Conservation (phyloP, 2,113 vertebrate species). For the Nerophis ophidion region DNA sequence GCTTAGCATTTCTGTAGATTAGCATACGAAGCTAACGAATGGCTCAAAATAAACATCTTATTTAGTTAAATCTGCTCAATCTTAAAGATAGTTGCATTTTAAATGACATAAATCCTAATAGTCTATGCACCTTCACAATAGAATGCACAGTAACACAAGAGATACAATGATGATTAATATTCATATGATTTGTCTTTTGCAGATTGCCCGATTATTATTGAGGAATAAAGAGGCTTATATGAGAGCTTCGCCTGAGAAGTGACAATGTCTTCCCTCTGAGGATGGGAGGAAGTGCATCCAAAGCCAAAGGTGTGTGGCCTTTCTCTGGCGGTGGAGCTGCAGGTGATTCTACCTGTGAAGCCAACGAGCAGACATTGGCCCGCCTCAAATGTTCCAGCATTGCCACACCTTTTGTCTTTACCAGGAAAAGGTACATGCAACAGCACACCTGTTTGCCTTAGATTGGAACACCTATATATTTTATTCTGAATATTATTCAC, state of each 20-base stretch:
- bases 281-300: conserved; percentile 90
- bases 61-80: too few species aligned
- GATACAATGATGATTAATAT: neutral
- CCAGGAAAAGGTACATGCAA: conserved; percentile 79
- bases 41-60: too few species aligned
- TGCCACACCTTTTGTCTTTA: conserved; percentile 86
- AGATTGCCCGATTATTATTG: conserved; percentile 27
- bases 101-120: neutral
- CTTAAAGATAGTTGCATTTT: too few species aligned
- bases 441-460: neutral
- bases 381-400: conserved; percentile 72
- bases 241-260: conserved; percentile 27
- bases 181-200: conserved; percentile 1
- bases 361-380: conserved; percentile 79
- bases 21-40: too few species aligned
- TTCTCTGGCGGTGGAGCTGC: conserved; percentile 74
- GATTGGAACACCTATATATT: too few species aligned
- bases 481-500: too few species aligned
- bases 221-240: conserved; percentile 24
- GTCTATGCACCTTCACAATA: neutral
- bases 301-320: conserved; percentile 84
- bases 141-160: too few species aligned
- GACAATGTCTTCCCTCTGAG: conserved; percentile 72
- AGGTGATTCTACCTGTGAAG: conserved; percentile 62
- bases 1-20: too few species aligned